Evolutionary conservation across 2,797 vertebrate genomes (phyloP), one percentile per base, ranked within the genome.

Genomic region (Erpetoichthys calabaricus): DNA sequence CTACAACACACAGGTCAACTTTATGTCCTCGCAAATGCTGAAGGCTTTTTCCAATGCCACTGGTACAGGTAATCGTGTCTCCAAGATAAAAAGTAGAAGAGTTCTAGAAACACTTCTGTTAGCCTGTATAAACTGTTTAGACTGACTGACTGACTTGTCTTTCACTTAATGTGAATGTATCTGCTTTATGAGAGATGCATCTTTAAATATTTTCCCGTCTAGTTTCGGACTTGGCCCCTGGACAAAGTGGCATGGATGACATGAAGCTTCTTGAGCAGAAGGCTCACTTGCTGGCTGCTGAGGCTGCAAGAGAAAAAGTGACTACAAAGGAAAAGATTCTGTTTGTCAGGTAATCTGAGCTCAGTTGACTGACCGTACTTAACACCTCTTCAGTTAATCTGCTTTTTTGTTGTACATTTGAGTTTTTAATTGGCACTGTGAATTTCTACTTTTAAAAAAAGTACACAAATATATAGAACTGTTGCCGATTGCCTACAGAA

Each of bases 1-100:
- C 0, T 97, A 97, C 76, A 97, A 97, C 76, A 97, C 92, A 0
- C 92, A 97, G 73, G 94, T 95, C 72, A 97, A 95, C 74, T 97
- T 97, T 73, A 96, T 97, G 89, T 89, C 91, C 57, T 92, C 94
- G 0, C 92, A 97, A 78, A 93, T 95, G 89, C 69, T 97, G 60
- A 91, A 91, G 65, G 92, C 88, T 68, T 89, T 85, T 2, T 84
- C 88, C 65, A 91, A 74, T 5, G 80, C 89, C 58, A 88, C 89
- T 0, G 92, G 91, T 62, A 91, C 90, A 0, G 84, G 91, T 90
- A 25, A 25, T 25, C 25, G 25, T 25, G 25, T 25, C 25, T 25
- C 25, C 25, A 47, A 69, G 69, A 7, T 0, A 44, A 25, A 3
- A 2, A 5, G 5, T 7, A 3, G 5, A 8, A 8, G 25, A 25